Conservation (phyloP, 1,140 invertebrate genomes). For the Apis dorsata region DNA sequence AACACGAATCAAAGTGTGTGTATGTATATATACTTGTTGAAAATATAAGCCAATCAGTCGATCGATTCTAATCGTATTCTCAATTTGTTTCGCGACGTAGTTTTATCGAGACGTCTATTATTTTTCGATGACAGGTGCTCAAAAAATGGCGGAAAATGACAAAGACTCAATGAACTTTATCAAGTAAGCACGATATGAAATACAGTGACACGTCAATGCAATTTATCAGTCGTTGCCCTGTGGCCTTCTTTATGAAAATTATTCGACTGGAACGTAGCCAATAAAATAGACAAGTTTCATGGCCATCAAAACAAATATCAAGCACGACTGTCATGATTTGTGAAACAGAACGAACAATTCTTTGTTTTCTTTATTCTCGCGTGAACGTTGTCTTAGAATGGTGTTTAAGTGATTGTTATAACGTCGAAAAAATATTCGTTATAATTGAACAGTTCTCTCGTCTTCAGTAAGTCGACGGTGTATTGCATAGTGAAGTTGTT, state of each 20-base stretch:
- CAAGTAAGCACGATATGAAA: slow-evolving; percentile 39
- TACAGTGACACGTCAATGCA: slow-evolving; percentile 66
- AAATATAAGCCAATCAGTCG: too few relatives aligned
- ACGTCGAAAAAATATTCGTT: neutral
- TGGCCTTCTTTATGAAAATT: slow-evolving; percentile 52
- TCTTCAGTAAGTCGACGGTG: neutral
- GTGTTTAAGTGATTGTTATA: neutral
- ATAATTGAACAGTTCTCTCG: too few relatives aligned
- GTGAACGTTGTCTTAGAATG: neutral
- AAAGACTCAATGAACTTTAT: slow-evolving; percentile 73
- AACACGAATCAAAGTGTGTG: neutral
- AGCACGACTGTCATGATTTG: neutral
- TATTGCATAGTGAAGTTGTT: neutral
- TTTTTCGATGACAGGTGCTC: slow-evolving; percentile 63
- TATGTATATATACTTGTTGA: too few relatives aligned
- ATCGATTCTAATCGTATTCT: slow-evolving; percentile 1
- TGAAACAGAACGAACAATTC: neutral
- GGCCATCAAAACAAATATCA: neutral
- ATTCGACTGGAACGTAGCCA: slow-evolving; percentile 33
- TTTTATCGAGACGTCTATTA: slow-evolving; percentile 56
- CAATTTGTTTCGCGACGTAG: slow-evolving; percentile 46
- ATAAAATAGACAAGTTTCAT: slow-evolving; percentile 25
- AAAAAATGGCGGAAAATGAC: slow-evolving; percentile 65
- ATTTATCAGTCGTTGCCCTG: slow-evolving; percentile 64
- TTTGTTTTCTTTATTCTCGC: neutral